Evolutionary conservation across 1,140 invertebrate genomes (phyloP), one percentile per base, ranked within the genome.

Genomic region (Euwallacea fornicatus): DNA sequence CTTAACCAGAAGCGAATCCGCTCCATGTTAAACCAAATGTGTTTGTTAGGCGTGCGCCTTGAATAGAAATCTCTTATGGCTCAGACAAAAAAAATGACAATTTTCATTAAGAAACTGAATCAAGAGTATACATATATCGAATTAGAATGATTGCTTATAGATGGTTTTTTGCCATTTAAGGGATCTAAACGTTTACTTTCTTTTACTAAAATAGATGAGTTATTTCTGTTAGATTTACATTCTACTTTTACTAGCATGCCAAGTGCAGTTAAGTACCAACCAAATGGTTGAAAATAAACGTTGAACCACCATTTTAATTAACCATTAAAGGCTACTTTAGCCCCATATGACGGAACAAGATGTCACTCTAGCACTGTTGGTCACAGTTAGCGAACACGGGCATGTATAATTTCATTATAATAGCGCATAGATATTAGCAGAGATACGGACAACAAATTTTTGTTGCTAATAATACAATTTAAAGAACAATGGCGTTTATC

Each of bases 401-500:
- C 16, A 64, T 21, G 21, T 58, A 58, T 58, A 66, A 66, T 58
- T 66, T 66, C 41, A 58, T 70, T 64, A 70, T 70, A 70, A 70
- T 70, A 44, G 50, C 41, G 60, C 42, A 62, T 71, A 71, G 61
- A 65, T 71, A 71, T 71, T 65, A 71, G 69, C 42, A n/a, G 47
- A 47, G 62, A 56, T 65, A 71, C 42, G 68, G 41, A 15, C 53
- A 58, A 71, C 63, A 65, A 71, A 71, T 66, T 64, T 71, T 71
- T 64, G 62, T 60, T 65, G 61, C 64, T 71, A 71, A 71, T 71
- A 71, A 59, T 71, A 71, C 56, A 71, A 71, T 71, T 71, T 65
- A 69, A 58, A 71, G 69, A 71, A 71, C 69, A 71, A 71, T 71
- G 69, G 69, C 69, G 69, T 71, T 71, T 71, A 71, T 71, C 21